Percentiles rank a stretch among this genome's conserved stretches.
These are phyloP conservation scores for Crocodylus rhombifer DNA, from an alignment of 2,797 vertebrate species.

Conservation along the genomic window DNA sequence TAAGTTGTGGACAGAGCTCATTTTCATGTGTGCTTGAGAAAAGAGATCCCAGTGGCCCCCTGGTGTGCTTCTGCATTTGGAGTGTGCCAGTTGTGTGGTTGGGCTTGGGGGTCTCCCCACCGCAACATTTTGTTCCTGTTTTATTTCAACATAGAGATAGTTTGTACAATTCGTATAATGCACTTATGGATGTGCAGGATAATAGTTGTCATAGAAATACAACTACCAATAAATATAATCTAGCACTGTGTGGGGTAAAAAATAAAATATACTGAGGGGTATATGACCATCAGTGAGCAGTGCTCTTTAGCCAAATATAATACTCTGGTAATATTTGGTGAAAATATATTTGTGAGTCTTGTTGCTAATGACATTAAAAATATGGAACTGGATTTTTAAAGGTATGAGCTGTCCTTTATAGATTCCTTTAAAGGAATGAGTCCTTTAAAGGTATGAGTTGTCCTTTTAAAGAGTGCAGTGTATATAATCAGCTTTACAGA, in stretches of 20 bases:
- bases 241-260: neutral
- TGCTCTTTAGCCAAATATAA: neutral
- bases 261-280: neutral
- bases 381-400: neutral
- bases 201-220: neutral
- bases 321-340: neutral
- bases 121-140: neutral
- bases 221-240: neutral
- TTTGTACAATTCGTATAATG: neutral
- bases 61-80: too few relatives aligned
- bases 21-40: too few relatives aligned
- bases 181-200: neutral
- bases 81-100: too few relatives aligned
- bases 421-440: neutral
- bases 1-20: too few relatives aligned
- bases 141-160: conserved; percentile 21
- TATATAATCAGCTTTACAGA: conserved; percentile 42
- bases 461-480: conserved; percentile 22
- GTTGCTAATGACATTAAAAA: conserved; percentile 4
- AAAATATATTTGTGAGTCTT: neutral
- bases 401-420: neutral
- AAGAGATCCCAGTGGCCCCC: too few relatives aligned
- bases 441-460: neutral
- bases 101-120: too few relatives aligned
- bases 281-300: neutral